phyloP scores from a whole-genome alignment of 2,113 vertebrate genomes.

The Saimiri boliviensis region DNA sequence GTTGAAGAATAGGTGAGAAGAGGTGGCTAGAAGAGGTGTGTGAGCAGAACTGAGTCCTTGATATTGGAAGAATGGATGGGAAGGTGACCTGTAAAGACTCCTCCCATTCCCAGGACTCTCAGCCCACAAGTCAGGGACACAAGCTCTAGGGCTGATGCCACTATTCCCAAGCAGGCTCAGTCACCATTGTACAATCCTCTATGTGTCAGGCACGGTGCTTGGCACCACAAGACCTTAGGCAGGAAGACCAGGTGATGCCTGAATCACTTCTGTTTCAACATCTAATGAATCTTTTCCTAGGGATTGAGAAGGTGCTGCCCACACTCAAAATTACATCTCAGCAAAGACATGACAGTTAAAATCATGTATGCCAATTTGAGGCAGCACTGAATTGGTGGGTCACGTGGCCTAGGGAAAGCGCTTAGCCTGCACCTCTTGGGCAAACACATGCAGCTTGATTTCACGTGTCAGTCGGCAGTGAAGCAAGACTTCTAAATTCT shows the following conservation, averaged over 20 bases:
- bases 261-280: background rate
- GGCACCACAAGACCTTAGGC: background rate
- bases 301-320: background rate
- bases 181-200: background rate
- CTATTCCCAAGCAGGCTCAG: accelerated
- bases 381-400: background rate
- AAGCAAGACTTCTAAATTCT: background rate
- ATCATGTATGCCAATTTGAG: background rate
- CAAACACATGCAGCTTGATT: background rate
- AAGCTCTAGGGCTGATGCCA: background rate
- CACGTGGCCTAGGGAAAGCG: background rate
- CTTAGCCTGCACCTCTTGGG: no score
- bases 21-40: background rate
- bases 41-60: background rate
- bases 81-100: background rate
- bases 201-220: background rate
- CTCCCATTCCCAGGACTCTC: background rate
- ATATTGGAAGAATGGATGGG: background rate
- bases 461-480: accelerated
- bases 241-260: background rate
- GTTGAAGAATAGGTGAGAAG: background rate
- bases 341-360: background rate
- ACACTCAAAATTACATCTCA: background rate
- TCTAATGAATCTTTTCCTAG: background rate
- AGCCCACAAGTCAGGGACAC: background rate